phyloP scores from a whole-genome alignment of 2,113 vertebrate genomes.

The Formicarius rufipectus region DNA sequence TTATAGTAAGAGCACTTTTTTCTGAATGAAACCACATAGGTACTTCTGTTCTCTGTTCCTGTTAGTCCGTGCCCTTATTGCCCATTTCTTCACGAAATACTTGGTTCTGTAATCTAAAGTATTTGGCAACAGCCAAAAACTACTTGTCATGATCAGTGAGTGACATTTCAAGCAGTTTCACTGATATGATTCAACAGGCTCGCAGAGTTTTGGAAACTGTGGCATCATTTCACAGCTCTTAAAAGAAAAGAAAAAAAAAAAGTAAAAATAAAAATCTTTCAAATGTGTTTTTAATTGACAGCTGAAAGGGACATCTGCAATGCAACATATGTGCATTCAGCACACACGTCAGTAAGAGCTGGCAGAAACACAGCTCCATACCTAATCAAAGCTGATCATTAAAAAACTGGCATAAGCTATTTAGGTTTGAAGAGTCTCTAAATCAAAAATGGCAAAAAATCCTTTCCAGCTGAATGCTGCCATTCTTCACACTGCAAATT shows the following conservation, averaged over 20 bases:
- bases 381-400: neutral
- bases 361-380: neutral
- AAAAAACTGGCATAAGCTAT: neutral
- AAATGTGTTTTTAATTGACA: conserved; percentile 17
- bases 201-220: neutral
- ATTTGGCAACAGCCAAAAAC: neutral
- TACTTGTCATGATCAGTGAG: neutral
- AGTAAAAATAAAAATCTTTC: neutral
- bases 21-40: neutral
- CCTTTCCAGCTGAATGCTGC: neutral
- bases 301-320: conserved; percentile 34
- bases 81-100: neutral
- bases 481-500: neutral
- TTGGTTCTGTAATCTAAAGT: neutral
- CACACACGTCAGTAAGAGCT: neutral
- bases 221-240: neutral
- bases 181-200: neutral
- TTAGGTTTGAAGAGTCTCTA: neutral
- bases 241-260: neutral
- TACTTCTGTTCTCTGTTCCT: neutral
- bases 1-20: neutral
- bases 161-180: neutral
- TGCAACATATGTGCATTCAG: neutral
- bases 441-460: neutral
- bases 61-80: neutral